Evolutionary conservation across 1,140 invertebrate genomes (phyloP).

Genomic region (Ptiloglossa arizonensis): DNA sequence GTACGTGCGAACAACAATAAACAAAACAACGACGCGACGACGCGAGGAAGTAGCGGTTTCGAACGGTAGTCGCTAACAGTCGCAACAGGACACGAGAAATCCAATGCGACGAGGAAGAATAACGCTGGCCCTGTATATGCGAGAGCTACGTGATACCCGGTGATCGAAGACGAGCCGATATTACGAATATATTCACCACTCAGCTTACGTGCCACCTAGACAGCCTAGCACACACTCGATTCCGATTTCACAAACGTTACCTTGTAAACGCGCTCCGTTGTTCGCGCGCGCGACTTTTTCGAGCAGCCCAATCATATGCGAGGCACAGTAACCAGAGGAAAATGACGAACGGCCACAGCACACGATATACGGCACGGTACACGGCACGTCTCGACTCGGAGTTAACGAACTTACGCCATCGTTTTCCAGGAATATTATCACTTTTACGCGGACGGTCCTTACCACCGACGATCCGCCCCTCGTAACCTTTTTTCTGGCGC

Average conservation of each 20-base stretch:
- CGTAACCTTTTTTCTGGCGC: constrained; percentile 35
- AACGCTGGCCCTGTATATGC: constrained; percentile 5
- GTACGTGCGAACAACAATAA: constrained; percentile 50
- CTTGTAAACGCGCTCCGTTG: constrained; percentile 46
- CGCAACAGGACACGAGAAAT: constrained; percentile 2
- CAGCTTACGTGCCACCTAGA: constrained; percentile 24
- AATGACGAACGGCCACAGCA: constrained; percentile 12
- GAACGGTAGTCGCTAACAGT: constrained; percentile 31
- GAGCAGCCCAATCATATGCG: constrained; percentile 27
- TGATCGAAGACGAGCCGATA: constrained; percentile 7
- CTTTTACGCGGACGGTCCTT: constrained; percentile 58
- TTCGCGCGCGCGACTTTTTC: constrained; percentile 43
- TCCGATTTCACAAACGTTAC: constrained; percentile 44
- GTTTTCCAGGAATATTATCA: constrained; percentile 50
- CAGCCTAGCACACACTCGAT: constrained; percentile 36
- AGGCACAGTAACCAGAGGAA: not conserved
- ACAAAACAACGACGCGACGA: constrained; percentile 54
- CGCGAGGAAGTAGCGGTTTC: constrained; percentile 33
- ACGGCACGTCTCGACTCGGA: constrained; percentile 20
- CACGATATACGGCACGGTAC: constrained; percentile 15
- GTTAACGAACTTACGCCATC: constrained; percentile 56
- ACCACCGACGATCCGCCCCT: constrained; percentile 55
- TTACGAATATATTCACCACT: constrained; percentile 21
- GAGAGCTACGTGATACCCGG: not conserved
- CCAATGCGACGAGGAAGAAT: not conserved